Base-by-base conservation (phyloP, 1,140 invertebrate genomes). In the Conus ventricosus region DNA sequence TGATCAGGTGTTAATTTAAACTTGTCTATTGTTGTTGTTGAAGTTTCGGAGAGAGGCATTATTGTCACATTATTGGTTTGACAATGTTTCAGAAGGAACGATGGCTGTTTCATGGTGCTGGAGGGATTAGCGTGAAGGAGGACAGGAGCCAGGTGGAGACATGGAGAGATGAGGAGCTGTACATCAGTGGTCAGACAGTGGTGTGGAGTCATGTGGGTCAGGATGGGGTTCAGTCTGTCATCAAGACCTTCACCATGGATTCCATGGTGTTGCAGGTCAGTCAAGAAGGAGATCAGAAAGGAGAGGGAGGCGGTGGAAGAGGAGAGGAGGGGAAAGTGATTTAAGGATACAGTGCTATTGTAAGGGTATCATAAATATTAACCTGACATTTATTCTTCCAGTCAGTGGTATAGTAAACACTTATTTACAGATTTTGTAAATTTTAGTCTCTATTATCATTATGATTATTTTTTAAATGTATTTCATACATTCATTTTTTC, bases 121-220 rank as follows among this genome's bases (percentile, higher is more conserved):
- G 55, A 5, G 71, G 81, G 85, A 88, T 51, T 81, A 93, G 84
- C 90, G 94, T 89, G 93, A 94, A 85, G 91, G 89, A 81, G 89
- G 93, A 63, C 88, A 89, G 63, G 91, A 92, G 89, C 87, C 91
- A 63, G 63, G 88, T 51, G 87, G 85, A 15, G 86, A 85, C 78
- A 82, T 87, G 63, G 87, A 78, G 82, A 88, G 98, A 98, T 95
- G 98, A 99, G 95, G 98, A 99, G 95, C 95, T 99, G 23, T 99
- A 98, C 96, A 97, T 98, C 17, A 97, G 97, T 90, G 97, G 97
- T 10, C 96, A 97, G 93, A 97, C 97, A 39, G 98, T 97, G 27
- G 96, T 99, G 51, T 98, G 98, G 97, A 96, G 96, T 88, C 92
- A 94, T 87, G 95, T 96, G 23, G 94, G 93, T 85, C 93, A 93